These are phyloP conservation scores for Reticulitermes speratus DNA, from an alignment of 1,140 invertebrate species.

Conservation along the genomic window DNA sequence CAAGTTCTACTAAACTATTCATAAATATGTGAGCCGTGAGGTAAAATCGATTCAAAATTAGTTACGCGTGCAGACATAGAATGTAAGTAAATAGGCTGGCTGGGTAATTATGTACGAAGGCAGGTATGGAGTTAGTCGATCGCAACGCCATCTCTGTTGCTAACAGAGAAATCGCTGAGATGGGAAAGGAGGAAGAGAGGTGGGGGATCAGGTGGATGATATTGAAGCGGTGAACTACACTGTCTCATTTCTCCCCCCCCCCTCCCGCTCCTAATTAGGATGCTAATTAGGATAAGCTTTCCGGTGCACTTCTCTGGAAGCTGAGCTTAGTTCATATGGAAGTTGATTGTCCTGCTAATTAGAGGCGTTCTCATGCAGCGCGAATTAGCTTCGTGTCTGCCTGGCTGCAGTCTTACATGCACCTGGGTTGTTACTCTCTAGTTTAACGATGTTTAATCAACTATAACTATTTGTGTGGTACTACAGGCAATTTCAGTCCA, in stretches of 20 bases:
- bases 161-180: conserved; percentile 9
- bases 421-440: too few relatives aligned
- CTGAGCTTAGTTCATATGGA: background rate
- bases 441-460: too few relatives aligned
- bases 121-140: background rate
- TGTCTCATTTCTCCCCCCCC: background rate
- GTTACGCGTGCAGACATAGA: background rate
- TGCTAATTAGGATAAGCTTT: conserved; percentile 16
- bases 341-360: conserved; percentile 4
- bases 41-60: too few relatives aligned
- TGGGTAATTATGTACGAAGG: background rate
- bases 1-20: too few relatives aligned
- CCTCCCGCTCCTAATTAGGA: conserved; percentile 8
- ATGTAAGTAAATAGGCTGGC: background rate
- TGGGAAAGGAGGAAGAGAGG: background rate
- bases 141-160: too few relatives aligned
- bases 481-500: too few relatives aligned
- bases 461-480: too few relatives aligned
- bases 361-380: background rate
- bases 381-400: background rate
- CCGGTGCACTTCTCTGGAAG: conserved; percentile 1
- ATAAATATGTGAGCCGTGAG: too few relatives aligned
- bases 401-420: too few relatives aligned
- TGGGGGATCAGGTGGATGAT: background rate
- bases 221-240: background rate